phyloP scores from a whole-genome alignment of 2,113 vertebrate genomes.

The Colius striatus region DNA sequence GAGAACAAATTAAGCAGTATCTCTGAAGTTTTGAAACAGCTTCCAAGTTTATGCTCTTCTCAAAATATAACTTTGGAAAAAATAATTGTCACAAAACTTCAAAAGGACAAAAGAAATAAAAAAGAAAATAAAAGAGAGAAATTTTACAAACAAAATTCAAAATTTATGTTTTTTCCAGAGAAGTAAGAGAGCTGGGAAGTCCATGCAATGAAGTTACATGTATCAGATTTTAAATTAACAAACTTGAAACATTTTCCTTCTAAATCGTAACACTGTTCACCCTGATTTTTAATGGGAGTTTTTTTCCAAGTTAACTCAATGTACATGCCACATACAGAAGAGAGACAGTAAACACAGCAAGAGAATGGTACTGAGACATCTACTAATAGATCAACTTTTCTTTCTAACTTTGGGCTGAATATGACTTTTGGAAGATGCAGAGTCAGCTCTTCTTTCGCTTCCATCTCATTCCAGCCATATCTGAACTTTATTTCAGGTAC shows the following conservation, averaged over 20 bases:
- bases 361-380: neutral
- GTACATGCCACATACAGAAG: neutral
- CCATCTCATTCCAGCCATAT: neutral
- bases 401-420: neutral
- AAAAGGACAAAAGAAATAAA: neutral
- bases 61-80: neutral
- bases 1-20: neutral
- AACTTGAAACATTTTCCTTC: neutral
- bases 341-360: neutral
- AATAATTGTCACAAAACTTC: neutral
- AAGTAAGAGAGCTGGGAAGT: neutral
- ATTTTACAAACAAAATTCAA: neutral
- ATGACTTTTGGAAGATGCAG: neutral
- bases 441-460: neutral
- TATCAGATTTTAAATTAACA: neutral
- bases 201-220: neutral
- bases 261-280: neutral
- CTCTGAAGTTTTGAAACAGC: neutral
- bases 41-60: neutral
- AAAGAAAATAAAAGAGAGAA: rapidly evolving
- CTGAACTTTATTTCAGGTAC: neutral
- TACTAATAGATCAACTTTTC: neutral
- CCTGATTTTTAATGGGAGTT: neutral
- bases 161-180: neutral
- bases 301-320: neutral